These are phyloP conservation scores for Dastarcus helophoroides DNA, from an alignment of 2,888 invertebrate species.

Conservation along the genomic window DNA sequence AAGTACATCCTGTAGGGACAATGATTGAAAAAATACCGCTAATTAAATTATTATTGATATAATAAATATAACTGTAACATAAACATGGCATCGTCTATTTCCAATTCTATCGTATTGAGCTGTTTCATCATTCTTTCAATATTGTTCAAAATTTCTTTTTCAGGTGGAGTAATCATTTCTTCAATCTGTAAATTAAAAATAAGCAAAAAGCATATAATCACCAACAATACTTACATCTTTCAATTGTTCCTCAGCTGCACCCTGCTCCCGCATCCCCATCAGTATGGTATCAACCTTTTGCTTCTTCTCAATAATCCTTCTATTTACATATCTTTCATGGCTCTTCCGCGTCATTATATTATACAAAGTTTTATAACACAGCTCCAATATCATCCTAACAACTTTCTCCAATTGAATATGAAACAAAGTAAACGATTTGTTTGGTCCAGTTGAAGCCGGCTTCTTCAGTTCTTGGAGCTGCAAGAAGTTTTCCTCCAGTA, in stretches of 20 bases:
- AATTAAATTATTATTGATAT: constrained; percentile 42
- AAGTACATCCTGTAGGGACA: too few species aligned
- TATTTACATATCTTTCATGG: constrained; percentile 54
- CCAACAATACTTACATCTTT: constrained; percentile 53
- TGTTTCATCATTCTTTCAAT: constrained; percentile 66
- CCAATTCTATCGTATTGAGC: constrained; percentile 65
- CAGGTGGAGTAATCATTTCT: constrained; percentile 79
- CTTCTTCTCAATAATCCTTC: constrained; percentile 76
- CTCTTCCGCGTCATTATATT: constrained; percentile 57
- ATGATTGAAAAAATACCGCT: too few species aligned
- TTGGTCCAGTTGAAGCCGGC: constrained; percentile 43
- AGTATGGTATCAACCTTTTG: constrained; percentile 73
- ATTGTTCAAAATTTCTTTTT: constrained; percentile 60
- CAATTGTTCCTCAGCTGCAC: constrained; percentile 66
- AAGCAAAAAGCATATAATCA: too few species aligned
- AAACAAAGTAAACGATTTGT: constrained; percentile 70
- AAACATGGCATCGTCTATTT: constrained; percentile 73
- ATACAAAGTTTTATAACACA: constrained; percentile 57
- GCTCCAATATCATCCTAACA: constrained; percentile 55
- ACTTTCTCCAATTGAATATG: constrained; percentile 60
- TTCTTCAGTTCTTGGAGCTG: constrained; percentile 55
- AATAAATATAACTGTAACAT: constrained; percentile 65
- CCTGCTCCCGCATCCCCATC: constrained; percentile 65
- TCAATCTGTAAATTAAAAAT: constrained; percentile 55
- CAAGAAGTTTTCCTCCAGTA: constrained; percentile 70